Percentiles rank a stretch among this genome's conserved stretches.
These are phyloP conservation scores for Spea multiplicata DNA, from an alignment of 2,113 vertebrate species.

Conservation along the genomic window DNA sequence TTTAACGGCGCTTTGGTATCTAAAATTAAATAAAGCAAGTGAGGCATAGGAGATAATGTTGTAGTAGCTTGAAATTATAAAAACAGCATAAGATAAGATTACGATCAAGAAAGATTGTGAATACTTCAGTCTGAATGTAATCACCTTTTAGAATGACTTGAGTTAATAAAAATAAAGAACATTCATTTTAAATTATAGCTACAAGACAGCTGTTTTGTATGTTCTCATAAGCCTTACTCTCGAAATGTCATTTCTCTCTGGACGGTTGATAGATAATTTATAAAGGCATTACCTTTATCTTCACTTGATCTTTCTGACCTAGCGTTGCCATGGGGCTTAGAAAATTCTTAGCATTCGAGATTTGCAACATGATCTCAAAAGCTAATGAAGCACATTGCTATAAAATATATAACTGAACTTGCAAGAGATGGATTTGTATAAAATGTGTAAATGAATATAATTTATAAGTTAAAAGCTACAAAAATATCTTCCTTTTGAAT, in stretches of 20 bases:
- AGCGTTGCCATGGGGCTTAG: constrained; percentile 22
- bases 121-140: constrained; percentile 17
- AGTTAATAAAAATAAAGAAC: constrained; percentile 38
- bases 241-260: constrained; percentile 37
- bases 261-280: constrained; percentile 38
- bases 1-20: neutral
- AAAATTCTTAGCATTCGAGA: constrained; percentile 1
- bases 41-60: neutral
- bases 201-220: constrained; percentile 40
- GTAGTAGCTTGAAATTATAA: constrained; percentile 10
- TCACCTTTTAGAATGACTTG: constrained; percentile 28
- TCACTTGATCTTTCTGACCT: constrained; percentile 46
- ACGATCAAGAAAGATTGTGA: constrained; percentile 3
- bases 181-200: constrained; percentile 37
- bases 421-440: too few relatives aligned
- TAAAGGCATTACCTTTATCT: constrained; percentile 43
- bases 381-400: constrained; percentile 4
- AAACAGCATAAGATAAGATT: constrained; percentile 19
- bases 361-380: constrained; percentile 16
- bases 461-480: neutral
- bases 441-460: too few relatives aligned
- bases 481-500: neutral
- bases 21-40: neutral
- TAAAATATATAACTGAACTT: neutral
- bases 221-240: constrained; percentile 37